These are phyloP conservation scores for Leptinotarsa tumamoca DNA, from an alignment of 2,888 invertebrate genomes.

Conservation along the genomic window DNA sequence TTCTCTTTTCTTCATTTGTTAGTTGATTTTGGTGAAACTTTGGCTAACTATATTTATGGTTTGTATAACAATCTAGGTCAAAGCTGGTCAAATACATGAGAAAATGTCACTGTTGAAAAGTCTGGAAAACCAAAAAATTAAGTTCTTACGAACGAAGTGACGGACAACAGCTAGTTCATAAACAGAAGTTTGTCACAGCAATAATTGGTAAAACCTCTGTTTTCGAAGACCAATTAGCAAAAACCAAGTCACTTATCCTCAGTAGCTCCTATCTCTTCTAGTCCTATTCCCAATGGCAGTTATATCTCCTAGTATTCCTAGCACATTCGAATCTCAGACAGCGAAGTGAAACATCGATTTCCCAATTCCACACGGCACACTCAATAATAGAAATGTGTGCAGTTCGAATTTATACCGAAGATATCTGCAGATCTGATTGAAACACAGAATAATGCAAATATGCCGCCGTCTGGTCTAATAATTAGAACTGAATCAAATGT, in stretches of 20 bases:
- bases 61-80: too few species aligned
- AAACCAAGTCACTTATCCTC: not conserved
- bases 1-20: too few species aligned
- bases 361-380: constrained; percentile 11
- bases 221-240: not conserved
- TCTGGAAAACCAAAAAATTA: too few species aligned
- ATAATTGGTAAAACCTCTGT: not conserved
- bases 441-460: constrained; percentile 38
- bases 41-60: too few species aligned
- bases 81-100: too few species aligned
- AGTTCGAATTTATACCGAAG: constrained; percentile 24
- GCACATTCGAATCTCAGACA: constrained; percentile 14
- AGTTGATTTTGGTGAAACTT: too few species aligned
- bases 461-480: constrained; percentile 33
- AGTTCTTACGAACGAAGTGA: too few species aligned
- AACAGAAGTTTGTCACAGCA: too few species aligned
- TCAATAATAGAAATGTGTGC: constrained; percentile 24
- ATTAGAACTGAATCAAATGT: constrained; percentile 52
- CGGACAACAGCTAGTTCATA: too few species aligned
- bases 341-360: constrained; percentile 8
- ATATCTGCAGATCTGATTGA: constrained; percentile 29
- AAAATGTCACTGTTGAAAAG: too few species aligned
- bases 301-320: constrained; percentile 5
- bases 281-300: not conserved
- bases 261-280: not conserved